Evolutionary conservation across 2,113 vertebrate species (phyloP).

Genomic region (Dromaius novaehollandiae): DNA sequence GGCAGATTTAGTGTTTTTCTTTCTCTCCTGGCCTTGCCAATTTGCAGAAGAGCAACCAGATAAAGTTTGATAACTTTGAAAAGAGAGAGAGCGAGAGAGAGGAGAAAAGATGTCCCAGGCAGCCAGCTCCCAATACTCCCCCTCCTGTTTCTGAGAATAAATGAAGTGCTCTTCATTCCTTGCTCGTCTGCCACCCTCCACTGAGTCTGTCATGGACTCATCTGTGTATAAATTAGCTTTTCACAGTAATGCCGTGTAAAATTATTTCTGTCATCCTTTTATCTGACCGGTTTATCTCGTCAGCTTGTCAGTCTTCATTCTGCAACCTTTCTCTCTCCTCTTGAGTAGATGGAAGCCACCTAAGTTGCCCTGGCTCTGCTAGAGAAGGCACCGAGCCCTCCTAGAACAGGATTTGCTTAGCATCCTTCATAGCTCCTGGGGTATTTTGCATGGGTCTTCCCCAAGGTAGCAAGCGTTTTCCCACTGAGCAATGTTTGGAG

Average conservation of each 20-base stretch:
- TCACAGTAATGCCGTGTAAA: constrained; percentile 67
- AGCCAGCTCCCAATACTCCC: neutral
- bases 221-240: constrained; percentile 75
- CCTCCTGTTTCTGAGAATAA: constrained; percentile 30
- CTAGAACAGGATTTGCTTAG: fast-evolving
- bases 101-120: neutral
- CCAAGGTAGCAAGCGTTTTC: neutral
- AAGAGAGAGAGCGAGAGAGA: neutral
- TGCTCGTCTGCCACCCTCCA: constrained; percentile 59
- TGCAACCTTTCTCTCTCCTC: neutral
- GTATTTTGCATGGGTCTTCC: neutral
- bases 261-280: constrained; percentile 74
- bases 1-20: neutral
- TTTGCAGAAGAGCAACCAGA: constrained; percentile 37
- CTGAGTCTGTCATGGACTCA: constrained; percentile 69
- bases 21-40: neutral
- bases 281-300: constrained; percentile 72
- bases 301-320: constrained; percentile 69
- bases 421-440: fast-evolving
- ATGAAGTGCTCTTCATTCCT: constrained; percentile 63
- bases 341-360: neutral
- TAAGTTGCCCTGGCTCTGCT: neutral
- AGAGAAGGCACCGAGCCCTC: neutral
- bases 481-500: fast-evolving
- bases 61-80: constrained; percentile 46